Percentiles rank a stretch among this genome's conserved stretches.
Evolutionary conservation across 2,797 vertebrate species (phyloP).

Genomic region (Tapirus indicus): DNA sequence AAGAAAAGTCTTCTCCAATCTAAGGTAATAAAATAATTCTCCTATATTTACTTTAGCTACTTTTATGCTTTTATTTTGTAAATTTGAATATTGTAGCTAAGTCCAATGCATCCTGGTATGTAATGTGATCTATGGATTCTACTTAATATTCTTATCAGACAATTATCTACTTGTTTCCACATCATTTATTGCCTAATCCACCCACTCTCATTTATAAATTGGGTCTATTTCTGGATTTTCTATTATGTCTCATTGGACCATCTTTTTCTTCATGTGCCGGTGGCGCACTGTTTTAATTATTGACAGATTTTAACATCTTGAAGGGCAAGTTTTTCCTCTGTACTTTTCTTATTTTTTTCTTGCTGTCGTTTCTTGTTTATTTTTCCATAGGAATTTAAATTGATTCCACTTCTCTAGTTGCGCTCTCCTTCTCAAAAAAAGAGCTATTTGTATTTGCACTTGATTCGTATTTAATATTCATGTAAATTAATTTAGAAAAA

Average conservation of each 20-base stretch:
- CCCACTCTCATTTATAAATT: not conserved
- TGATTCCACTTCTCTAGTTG: not conserved
- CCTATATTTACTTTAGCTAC: not conserved
- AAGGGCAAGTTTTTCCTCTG: not conserved
- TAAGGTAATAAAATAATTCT: not conserved
- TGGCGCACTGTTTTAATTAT: not conserved
- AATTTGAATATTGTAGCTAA: not conserved
- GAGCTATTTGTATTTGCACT: not conserved
- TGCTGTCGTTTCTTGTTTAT: not conserved
- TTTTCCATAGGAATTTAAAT: not conserved
- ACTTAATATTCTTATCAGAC: not conserved
- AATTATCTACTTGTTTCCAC: not conserved
- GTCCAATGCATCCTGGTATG: not conserved
- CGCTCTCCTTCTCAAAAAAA: not conserved
- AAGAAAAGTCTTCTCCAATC: not conserved
- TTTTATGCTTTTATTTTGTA: not conserved
- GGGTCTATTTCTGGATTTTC: not conserved
- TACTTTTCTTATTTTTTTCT: not conserved
- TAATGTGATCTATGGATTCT: not conserved
- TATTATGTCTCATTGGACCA: not conserved
- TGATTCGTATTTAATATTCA: not conserved
- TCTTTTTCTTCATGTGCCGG: not conserved
- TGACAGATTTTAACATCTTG: not conserved
- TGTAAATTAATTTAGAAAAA: not conserved
- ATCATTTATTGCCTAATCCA: not conserved